Conservation (phyloP, 2,888 invertebrate species). For the Calliscelio sp. region DNA sequence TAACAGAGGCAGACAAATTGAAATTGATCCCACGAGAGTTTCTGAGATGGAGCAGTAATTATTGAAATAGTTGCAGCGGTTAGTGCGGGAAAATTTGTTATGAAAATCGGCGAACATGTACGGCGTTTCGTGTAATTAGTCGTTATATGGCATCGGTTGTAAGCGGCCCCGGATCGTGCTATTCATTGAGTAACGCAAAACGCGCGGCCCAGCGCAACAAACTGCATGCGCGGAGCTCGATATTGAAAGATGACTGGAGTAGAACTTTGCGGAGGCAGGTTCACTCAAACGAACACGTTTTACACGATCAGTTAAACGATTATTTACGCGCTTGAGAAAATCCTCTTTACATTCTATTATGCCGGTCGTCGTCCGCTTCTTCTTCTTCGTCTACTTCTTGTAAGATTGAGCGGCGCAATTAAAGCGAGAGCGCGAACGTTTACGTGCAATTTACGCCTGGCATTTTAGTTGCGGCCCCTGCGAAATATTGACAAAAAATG, state of each 20-base stretch:
- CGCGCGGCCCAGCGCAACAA: constrained; percentile 33
- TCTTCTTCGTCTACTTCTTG: constrained; percentile 25
- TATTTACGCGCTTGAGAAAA: constrained; percentile 66
- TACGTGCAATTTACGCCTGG: constrained; percentile 59
- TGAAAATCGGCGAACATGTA: constrained; percentile 39
- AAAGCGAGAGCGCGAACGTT: constrained; percentile 59
- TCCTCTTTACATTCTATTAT: constrained; percentile 64
- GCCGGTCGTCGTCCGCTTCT: too few species aligned
- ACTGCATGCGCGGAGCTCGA: constrained; percentile 20
- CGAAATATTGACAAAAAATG: constrained; percentile 51
- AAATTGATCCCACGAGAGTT: constrained; percentile 28
- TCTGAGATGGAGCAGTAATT: constrained; percentile 9
- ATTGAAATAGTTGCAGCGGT: constrained; percentile 58
- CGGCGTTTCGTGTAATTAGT: constrained; percentile 57
- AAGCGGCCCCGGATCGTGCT: too few species aligned
- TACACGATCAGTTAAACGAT: constrained; percentile 59
- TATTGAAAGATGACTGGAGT: constrained; percentile 63
- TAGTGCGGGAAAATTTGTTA: constrained; percentile 28
- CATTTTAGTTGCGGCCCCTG: constrained; percentile 39
- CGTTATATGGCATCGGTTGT: constrained; percentile 43
- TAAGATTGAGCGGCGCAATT: constrained; percentile 59
- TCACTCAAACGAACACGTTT: constrained; percentile 57
- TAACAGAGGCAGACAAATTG: too few species aligned
- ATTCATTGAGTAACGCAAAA: constrained; percentile 67
- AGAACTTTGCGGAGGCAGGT: constrained; percentile 45